Percentiles rank a stretch among this genome's conserved stretches.
Evolutionary conservation across 2,113 vertebrate genomes (phyloP).

Genomic region (Serilophus lunatus): DNA sequence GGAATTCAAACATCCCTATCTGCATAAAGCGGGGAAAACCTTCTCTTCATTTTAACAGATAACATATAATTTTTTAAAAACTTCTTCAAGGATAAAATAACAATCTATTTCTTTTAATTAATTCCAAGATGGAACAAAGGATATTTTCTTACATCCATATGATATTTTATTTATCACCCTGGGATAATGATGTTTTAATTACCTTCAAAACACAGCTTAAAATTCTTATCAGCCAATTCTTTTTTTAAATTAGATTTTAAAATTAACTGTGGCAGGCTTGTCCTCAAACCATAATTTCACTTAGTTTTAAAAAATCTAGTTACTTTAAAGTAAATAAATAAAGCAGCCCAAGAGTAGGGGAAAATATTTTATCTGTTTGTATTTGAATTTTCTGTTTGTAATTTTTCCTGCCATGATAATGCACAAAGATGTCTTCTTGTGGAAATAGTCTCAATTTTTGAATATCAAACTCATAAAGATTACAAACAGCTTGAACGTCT

Average conservation of each 20-base stretch:
- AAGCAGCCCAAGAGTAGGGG: neutral
- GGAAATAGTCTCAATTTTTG: neutral
- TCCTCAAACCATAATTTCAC: neutral
- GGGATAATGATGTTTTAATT: neutral
- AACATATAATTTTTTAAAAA: neutral
- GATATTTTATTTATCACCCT: neutral
- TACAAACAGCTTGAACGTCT: neutral
- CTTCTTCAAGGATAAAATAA: neutral
- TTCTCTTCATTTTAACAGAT: conserved; percentile 3
- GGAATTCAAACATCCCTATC: neutral
- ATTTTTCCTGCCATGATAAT: neutral
- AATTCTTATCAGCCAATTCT: neutral
- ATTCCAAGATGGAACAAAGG: neutral
- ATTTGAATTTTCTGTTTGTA: neutral
- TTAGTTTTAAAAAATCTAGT: neutral
- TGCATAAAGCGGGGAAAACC: neutral
- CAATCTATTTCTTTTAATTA: neutral
- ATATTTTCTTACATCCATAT: neutral
- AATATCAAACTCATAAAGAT: neutral
- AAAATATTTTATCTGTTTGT: neutral
- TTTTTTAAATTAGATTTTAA: neutral
- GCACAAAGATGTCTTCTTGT: neutral
- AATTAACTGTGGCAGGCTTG: neutral
- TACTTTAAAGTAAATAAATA: neutral
- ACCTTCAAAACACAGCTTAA: neutral